phyloP scores from a whole-genome alignment of 2,797 vertebrate genomes.

The Pipistrellus nathusii region DNA sequence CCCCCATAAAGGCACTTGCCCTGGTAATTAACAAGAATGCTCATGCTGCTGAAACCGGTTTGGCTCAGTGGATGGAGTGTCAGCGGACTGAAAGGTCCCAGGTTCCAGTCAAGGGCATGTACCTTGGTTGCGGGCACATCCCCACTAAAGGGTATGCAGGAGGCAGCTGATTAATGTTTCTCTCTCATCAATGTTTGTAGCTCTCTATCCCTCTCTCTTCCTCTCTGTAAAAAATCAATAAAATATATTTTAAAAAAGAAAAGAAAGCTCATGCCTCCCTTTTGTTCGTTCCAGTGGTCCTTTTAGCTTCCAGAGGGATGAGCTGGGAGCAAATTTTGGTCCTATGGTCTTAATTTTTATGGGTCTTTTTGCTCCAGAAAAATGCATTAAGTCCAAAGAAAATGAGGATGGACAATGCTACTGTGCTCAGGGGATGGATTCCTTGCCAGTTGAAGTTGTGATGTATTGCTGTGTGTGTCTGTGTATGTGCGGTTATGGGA shows the following conservation, averaged over 20 bases:
- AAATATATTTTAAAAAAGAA: too few relatives aligned
- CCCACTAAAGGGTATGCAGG: too few relatives aligned
- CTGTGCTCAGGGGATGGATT: background rate
- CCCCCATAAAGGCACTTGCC: background rate
- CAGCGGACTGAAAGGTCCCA: too few relatives aligned
- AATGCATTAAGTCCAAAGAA: background rate
- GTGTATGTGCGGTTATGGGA: rapidly evolving
- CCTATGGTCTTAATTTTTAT: background rate
- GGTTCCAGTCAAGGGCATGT: too few relatives aligned
- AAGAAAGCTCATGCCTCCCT: background rate
- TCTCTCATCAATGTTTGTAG: too few relatives aligned
- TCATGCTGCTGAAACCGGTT: background rate
- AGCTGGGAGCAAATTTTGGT: background rate
- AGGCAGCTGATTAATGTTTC: too few relatives aligned
- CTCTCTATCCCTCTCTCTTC: too few relatives aligned
- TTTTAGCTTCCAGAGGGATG: background rate
- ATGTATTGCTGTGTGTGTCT: background rate
- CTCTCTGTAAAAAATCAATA: too few relatives aligned
- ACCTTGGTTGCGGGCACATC: too few relatives aligned
- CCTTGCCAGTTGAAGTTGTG: background rate
- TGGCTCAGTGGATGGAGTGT: too few relatives aligned
- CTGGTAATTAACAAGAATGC: background rate
- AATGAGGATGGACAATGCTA: background rate
- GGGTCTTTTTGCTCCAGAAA: background rate
- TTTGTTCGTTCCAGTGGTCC: background rate